Evolutionary conservation across 2,113 vertebrate species (phyloP).

Genomic region (Buteo buteo): DNA sequence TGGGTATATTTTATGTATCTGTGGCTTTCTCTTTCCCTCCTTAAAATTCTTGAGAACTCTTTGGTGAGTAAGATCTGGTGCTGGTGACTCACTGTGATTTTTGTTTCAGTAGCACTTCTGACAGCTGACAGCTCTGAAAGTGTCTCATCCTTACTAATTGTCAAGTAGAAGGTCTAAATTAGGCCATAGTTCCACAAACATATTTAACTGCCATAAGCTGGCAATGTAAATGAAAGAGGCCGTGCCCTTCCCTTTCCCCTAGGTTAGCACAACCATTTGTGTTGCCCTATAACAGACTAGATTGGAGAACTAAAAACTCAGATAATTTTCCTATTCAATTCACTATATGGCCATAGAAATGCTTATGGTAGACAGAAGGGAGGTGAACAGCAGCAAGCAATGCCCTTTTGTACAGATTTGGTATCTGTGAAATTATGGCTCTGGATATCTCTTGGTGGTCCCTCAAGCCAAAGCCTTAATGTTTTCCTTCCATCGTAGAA

Average conservation of each 20-base stretch:
- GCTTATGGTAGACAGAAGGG: neutral
- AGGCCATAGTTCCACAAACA: neutral
- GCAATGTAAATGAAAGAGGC: neutral
- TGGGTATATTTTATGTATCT: neutral
- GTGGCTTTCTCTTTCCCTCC: neutral
- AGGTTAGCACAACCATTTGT: neutral
- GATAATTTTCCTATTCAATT: neutral
- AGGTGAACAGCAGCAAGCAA: neutral
- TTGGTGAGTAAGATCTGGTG: neutral
- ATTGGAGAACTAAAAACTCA: neutral
- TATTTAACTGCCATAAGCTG: neutral
- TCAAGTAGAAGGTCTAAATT: conserved; percentile 4
- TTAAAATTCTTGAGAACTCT: neutral
- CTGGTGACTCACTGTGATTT: conserved; percentile 1
- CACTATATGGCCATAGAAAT: neutral
- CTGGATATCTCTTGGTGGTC: neutral
- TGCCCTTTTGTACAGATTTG: neutral
- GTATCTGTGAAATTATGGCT: neutral
- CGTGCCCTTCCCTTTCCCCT: neutral
- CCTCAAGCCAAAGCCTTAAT: neutral
- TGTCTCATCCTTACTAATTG: neutral
- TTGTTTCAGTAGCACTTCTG: conserved; percentile 29
- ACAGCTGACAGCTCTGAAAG: conserved; percentile 10
- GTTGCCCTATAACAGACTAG: neutral
- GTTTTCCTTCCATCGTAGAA: neutral